Percentiles rank a stretch among this genome's conserved stretches.
phyloP scores from a whole-genome alignment of 2,888 invertebrate genomes.

The Cylloceria caligata region DNA sequence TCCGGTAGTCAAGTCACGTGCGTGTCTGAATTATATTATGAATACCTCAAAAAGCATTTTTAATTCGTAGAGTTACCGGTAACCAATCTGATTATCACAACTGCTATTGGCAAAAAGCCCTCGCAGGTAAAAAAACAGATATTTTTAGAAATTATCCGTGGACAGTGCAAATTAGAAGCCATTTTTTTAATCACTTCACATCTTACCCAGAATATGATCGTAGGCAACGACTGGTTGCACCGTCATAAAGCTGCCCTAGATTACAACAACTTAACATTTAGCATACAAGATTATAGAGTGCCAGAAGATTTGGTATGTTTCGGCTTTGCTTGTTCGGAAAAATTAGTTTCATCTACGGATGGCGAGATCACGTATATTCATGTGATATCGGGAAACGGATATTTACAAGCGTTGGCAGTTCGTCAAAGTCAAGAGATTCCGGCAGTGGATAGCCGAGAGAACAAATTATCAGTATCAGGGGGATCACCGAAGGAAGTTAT shows the following conservation, averaged over 20 bases:
- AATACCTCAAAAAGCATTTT: not conserved
- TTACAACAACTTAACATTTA: not conserved
- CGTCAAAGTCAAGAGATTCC: too few species aligned
- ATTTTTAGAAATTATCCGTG: not conserved
- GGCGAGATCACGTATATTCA: too few species aligned
- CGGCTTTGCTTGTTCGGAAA: too few species aligned
- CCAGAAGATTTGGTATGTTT: too few species aligned
- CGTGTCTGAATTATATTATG: not conserved
- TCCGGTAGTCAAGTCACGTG: slow-evolving; percentile 1
- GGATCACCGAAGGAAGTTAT: too few species aligned
- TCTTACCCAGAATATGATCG: not conserved
- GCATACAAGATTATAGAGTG: too few species aligned
- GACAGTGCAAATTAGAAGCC: not conserved
- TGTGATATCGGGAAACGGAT: too few species aligned
- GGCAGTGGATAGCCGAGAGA: too few species aligned
- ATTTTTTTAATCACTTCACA: not conserved
- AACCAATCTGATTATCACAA: not conserved
- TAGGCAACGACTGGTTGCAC: not conserved
- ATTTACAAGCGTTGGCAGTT: too few species aligned
- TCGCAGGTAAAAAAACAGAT: not conserved
- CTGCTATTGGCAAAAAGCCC: not conserved
- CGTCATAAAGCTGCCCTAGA: not conserved
- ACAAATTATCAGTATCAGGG: too few species aligned
- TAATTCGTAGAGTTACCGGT: not conserved
- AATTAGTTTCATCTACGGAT: too few species aligned